These are phyloP conservation scores for Aporophyla nigra DNA, from an alignment of 2,888 invertebrate species.

Conservation along the genomic window DNA sequence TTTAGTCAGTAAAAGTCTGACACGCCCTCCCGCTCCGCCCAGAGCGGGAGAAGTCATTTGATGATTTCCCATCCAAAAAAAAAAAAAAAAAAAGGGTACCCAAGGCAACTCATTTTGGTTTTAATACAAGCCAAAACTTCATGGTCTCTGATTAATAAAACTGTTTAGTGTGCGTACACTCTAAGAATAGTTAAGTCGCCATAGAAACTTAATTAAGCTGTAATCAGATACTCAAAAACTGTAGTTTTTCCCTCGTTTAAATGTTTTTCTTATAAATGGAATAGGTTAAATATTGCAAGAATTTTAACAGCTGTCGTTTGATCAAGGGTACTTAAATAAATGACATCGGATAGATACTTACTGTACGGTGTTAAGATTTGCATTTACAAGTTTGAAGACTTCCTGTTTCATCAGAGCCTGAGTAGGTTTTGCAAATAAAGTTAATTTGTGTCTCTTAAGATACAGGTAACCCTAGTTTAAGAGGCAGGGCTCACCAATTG, in stretches of 20 bases:
- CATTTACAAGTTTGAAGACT: conserved; percentile 35
- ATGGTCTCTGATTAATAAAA: background rate
- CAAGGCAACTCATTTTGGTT: too few species aligned
- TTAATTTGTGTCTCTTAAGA: too few species aligned
- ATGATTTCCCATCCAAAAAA: too few species aligned
- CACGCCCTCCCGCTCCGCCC: too few species aligned
- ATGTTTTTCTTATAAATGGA: background rate
- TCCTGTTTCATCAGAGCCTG: conserved; percentile 52
- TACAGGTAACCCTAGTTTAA: too few species aligned
- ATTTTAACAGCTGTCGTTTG: conserved; percentile 32
- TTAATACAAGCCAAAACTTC: background rate
- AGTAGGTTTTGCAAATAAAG: background rate
- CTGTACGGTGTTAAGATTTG: conserved; percentile 33
- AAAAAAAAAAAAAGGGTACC: too few species aligned
- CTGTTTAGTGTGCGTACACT: background rate
- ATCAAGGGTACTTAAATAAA: conserved; percentile 41
- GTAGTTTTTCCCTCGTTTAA: background rate
- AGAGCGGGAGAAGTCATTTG: too few species aligned
- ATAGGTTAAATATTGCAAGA: conserved; percentile 31
- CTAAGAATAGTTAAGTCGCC: background rate
- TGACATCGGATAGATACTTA: conserved; percentile 28
- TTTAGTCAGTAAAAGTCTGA: too few species aligned
- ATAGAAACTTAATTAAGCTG: conserved; percentile 18
- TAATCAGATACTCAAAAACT: background rate
- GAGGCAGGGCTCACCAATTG: too few species aligned